Evolutionary conservation across 1,140 invertebrate genomes (phyloP), one percentile per base, ranked within the genome.

Genomic region (Vanessa tameamea): DNA sequence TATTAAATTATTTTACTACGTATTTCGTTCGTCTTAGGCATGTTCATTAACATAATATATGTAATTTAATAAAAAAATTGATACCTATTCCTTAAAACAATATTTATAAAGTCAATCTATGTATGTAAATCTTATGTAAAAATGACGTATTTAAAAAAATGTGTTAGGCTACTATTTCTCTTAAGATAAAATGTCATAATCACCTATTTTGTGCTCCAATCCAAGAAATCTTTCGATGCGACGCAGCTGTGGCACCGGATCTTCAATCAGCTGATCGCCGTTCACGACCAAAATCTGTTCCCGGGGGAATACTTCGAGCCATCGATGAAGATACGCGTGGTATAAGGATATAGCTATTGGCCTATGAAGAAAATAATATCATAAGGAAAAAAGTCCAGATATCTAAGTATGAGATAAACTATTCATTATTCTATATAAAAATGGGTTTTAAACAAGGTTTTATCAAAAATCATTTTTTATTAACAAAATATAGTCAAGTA

Each of bases 261-360:
- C 96, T 85, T 97, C 96, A 78, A 99, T 98, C n/a, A 99, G 94
- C 71, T 96, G 95, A 93, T 99, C 98, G 0, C 98, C 98, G 90
- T 98, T 98, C 53, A 99, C 98, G 61, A 99, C 95, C 72, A 99
- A 95, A 55, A 99, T 96, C 87, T 99, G 98, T 59, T 97, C 95
- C 11, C 97, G 93, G 0, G 97, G 95, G 93, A 99, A 99, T 68
- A 96, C 96, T 90, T 97, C 96, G 59, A 97, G 93, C 97, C 97
- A 98, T 69, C 96, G 95, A 79, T 94, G 94, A 83, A 97, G 94
- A 91, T 97, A 97, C 57, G 96, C 94, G 88, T 98, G 96, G 87
- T 98, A 98, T 78, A 98, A 94, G 31, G 96, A 97, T 81, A 98
- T 97, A 53, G 97, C 95, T 69, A 97, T 95, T 20, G 96, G 96